phyloP scores from a whole-genome alignment of 2,888 invertebrate species.

The Rhyacophila evoluta region DNA sequence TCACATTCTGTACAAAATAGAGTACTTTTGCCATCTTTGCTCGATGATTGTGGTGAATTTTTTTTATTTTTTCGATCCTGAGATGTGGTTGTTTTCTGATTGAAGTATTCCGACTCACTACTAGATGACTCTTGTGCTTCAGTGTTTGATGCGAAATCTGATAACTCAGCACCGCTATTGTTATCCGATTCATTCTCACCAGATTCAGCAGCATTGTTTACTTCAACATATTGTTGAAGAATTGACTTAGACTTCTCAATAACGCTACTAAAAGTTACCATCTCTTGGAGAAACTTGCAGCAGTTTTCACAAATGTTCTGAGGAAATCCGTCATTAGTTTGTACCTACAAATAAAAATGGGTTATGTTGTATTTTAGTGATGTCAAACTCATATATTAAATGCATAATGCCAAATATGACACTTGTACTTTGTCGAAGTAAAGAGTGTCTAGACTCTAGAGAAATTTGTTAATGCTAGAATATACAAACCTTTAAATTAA shows the following conservation, averaged over 20 bases:
- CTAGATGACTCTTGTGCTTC: neutral
- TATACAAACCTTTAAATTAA: constrained; percentile 39
- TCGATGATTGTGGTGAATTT: neutral
- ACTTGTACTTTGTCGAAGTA: too few species aligned
- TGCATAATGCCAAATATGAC: too few species aligned
- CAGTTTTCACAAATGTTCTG: constrained; percentile 65
- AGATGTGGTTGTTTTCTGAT: neutral
- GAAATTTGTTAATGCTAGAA: too few species aligned
- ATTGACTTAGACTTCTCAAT: constrained; percentile 63
- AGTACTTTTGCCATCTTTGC: neutral
- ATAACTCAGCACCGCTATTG: neutral
- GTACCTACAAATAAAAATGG: constrained; percentile 57
- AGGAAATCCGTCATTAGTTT: constrained; percentile 60
- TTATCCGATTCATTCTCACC: neutral
- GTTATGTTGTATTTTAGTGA: too few species aligned
- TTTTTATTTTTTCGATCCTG: constrained; percentile 11
- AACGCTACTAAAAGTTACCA: constrained; percentile 66
- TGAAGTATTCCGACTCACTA: neutral
- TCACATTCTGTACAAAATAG: constrained; percentile 44
- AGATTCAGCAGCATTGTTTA: constrained; percentile 20
- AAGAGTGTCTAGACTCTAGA: too few species aligned
- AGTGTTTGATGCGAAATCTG: neutral
- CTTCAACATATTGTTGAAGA: constrained; percentile 57
- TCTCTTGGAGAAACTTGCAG: constrained; percentile 65
- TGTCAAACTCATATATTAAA: too few species aligned